Base-by-base conservation (phyloP, 2,888 invertebrate genomes). In the Brenthis hecate region DNA sequence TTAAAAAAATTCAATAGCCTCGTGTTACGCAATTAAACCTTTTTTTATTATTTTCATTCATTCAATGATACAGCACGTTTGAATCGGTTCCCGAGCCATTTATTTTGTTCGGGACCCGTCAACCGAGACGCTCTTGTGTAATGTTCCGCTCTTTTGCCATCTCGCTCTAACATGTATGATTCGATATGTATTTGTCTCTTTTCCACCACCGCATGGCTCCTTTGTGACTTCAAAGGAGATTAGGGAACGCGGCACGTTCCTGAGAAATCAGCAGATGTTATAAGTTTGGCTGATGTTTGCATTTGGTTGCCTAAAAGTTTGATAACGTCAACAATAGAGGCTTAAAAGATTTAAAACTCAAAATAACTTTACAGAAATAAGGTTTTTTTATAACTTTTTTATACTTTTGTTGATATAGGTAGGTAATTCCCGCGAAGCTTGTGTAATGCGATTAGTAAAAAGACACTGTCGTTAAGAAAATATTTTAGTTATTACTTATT, bases 231-330 rank as follows among this genome's bases (percentile, higher is more conserved):
- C 71, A 65, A 72, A 72, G 83, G 85, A 88, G 90, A 90, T 89
- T 90, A 90, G 89, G 88, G 89, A 80, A 86, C 86, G 82, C 82
- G 87, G 87, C 90, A 89, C 89, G 89, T 83, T 89, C 90, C 89
- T 92, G 91, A 88, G 92, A 92, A 91, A 86, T 82, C 85, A 85
- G 87, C 92, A 92, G 91, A 91, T 92, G 91, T 91, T 88, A 65
- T 80, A 83, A 83, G 84, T 87, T 82, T 79, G 66, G 69, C 75
- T 72, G 72, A 80, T 88, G 85, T 85, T 87, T 84, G 85, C 80
- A 78, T 80, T 75, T 80, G 80, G 80, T 77, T 79, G 74, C 76
- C 55, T 75, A 79, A 85, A 87, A 85, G 85, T 86, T 83, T 81
- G 84, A 83, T 84, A 84, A 81, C 79, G 77, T 80, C 77, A 77